Evolutionary conservation across 2,888 invertebrate genomes (phyloP).

Genomic region (Cyaniris semiargus): DNA sequence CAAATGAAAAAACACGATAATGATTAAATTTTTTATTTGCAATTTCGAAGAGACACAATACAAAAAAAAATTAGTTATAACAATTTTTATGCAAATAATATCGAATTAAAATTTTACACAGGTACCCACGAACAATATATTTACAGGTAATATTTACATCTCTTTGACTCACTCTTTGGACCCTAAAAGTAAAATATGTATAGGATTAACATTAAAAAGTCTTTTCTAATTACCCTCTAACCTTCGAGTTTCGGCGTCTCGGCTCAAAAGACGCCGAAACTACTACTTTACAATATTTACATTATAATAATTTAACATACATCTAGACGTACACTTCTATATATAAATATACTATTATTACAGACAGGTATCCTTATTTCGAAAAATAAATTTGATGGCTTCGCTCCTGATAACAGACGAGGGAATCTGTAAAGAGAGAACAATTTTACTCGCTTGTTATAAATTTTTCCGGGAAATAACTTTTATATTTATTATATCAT

Average conservation of each 20-base stretch:
- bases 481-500: neutral
- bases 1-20: neutral
- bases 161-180: slow-evolving; percentile 37
- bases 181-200: slow-evolving; percentile 36
- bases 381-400: neutral
- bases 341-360: neutral
- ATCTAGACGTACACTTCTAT: neutral
- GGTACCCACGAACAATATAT: slow-evolving; percentile 14
- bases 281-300: slow-evolving; percentile 43
- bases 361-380: neutral
- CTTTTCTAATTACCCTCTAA: slow-evolving; percentile 25
- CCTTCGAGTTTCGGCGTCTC: slow-evolving; percentile 61
- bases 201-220: slow-evolving; percentile 8
- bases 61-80: neutral
- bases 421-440: slow-evolving; percentile 3
- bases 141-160: slow-evolving; percentile 23
- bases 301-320: neutral
- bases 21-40: neutral
- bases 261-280: slow-evolving; percentile 72
- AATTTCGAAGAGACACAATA: neutral
- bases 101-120: neutral
- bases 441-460: neutral
- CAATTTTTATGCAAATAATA: neutral
- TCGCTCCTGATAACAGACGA: neutral
- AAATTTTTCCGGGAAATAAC: neutral